Evolutionary conservation across 2,888 invertebrate species (phyloP).

Genomic region (Hirtodrosophila histrioides): DNA sequence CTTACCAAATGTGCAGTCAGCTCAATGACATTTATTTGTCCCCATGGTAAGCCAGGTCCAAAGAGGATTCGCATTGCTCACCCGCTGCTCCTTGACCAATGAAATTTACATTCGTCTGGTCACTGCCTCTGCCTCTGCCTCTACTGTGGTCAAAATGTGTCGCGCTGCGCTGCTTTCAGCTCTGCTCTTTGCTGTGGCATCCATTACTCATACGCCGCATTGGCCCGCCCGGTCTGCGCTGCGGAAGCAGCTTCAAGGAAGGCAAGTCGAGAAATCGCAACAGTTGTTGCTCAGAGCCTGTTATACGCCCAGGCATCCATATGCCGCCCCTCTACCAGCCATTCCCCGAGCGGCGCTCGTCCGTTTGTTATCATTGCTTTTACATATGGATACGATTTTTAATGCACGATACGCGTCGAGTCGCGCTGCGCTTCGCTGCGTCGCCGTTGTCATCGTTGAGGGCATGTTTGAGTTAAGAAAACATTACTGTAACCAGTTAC

Average conservation of each 20-base stretch:
- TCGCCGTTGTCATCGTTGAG: slow-evolving; percentile 29
- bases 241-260: slow-evolving; percentile 47
- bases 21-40: slow-evolving; percentile 31
- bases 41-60: slow-evolving; percentile 14
- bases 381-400: slow-evolving; percentile 78
- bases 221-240: slow-evolving; percentile 31
- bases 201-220: slow-evolving; percentile 60
- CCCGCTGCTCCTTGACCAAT: slow-evolving; percentile 17
- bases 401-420: slow-evolving; percentile 65
- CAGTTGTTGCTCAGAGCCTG: slow-evolving; percentile 27
- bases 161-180: slow-evolving; percentile 19
- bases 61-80: slow-evolving; percentile 12
- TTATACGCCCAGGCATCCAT: slow-evolving; percentile 3
- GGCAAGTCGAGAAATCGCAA: slow-evolving; percentile 35
- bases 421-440: slow-evolving; percentile 6
- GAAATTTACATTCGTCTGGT: slow-evolving; percentile 53
- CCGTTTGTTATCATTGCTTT: slow-evolving; percentile 72
- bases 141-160: slow-evolving; percentile 55
- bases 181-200: slow-evolving; percentile 30
- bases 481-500: slow-evolving; percentile 68
- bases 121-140: slow-evolving; percentile 4
- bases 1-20: slow-evolving; percentile 14
- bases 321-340: slow-evolving; percentile 6
- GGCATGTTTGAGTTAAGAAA: slow-evolving; percentile 79
- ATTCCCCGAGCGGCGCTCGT: slow-evolving; percentile 6